These are phyloP conservation scores for Dinomys branickii DNA, from an alignment of 2,113 vertebrate species.

Conservation along the genomic window DNA sequence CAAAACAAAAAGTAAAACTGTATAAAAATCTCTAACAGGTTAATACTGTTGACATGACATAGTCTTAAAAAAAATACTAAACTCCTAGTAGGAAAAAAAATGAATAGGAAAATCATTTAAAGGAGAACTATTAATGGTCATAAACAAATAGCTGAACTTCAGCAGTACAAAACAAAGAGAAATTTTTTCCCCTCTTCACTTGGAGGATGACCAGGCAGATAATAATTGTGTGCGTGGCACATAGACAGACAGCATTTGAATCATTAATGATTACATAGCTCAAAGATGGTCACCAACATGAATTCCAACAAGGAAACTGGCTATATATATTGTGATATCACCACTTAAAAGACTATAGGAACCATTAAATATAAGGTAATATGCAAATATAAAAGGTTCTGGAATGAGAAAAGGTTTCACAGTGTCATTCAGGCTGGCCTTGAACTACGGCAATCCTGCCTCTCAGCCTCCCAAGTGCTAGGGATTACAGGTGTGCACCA, in stretches of 20 bases:
- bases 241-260: background rate
- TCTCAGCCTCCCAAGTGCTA: background rate
- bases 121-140: background rate
- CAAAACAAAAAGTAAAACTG: constrained; percentile 26
- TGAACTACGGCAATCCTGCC: background rate
- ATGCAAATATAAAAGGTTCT: background rate
- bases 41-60: background rate
- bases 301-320: background rate
- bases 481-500: background rate
- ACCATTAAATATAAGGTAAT: background rate
- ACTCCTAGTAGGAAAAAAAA: background rate
- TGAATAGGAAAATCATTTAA: constrained; percentile 26
- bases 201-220: constrained; percentile 13
- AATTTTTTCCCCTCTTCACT: background rate
- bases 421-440: background rate
- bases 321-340: background rate
- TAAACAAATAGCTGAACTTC: constrained; percentile 2
- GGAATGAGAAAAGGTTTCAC: background rate
- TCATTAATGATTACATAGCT: background rate
- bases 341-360: background rate
- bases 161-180: background rate
- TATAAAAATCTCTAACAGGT: background rate
- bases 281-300: background rate
- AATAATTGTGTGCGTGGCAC: background rate
- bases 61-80: constrained; percentile 9